Evolutionary conservation across 2,113 vertebrate genomes (phyloP).

Genomic region (Rynchops niger): DNA sequence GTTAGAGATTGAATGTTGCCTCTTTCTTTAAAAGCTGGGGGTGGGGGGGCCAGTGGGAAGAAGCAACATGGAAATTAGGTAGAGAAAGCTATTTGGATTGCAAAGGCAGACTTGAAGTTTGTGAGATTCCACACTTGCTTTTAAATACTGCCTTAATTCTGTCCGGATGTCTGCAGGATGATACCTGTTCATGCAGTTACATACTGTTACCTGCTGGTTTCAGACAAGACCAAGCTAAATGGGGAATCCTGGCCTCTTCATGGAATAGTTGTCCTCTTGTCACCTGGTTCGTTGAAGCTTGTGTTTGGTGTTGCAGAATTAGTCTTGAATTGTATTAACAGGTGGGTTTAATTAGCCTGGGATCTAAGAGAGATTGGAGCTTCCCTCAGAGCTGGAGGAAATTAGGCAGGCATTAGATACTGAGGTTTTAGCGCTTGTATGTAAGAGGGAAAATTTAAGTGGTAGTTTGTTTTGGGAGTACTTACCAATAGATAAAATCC

Average conservation of each 20-base stretch:
- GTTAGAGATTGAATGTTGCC: not conserved
- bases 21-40: not conserved
- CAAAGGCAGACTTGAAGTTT: not conserved
- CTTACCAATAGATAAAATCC: not conserved
- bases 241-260: not conserved
- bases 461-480: not conserved
- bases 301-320: not conserved
- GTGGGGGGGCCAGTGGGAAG: not conserved
- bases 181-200: not conserved
- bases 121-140: not conserved
- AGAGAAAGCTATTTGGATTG: not conserved
- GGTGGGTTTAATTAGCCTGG: not conserved
- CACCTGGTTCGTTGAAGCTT: not conserved
- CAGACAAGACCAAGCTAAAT: too few relatives aligned
- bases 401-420: not conserved
- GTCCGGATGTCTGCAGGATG: not conserved
- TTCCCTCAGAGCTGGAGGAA: not conserved
- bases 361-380: not conserved
- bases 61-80: not conserved
- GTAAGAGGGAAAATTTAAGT: not conserved
- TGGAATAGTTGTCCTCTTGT: too few relatives aligned
- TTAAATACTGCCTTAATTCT: not conserved
- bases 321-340: not conserved
- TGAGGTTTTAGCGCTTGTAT: not conserved
- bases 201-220: not conserved